phyloP scores from a whole-genome alignment of 1,140 invertebrate species.

The Maconellicoccus hirsutus region DNA sequence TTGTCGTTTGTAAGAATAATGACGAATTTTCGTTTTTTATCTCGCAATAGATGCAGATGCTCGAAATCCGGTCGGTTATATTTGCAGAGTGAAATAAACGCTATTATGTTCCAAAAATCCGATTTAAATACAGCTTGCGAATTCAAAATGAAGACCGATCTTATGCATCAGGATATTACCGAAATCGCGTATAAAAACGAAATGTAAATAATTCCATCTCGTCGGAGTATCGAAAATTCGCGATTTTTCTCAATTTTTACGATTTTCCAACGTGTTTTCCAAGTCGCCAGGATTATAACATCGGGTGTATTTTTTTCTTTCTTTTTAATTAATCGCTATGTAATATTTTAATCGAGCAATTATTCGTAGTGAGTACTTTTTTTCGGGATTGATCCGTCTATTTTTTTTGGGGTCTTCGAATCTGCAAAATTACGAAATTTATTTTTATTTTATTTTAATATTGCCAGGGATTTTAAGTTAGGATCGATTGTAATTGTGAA shows the following conservation, averaged over 20 bases:
- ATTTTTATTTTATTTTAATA: neutral
- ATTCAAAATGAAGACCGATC: constrained; percentile 7
- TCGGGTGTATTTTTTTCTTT: too few species aligned
- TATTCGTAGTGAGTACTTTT: too few species aligned
- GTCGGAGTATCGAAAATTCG: neutral
- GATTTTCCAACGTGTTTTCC: neutral
- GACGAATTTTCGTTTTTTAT: neutral
- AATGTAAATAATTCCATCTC: neutral
- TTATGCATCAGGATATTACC: constrained; percentile 5
- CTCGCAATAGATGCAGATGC: neutral
- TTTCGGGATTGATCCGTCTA: too few species aligned
- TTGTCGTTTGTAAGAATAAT: too few species aligned
- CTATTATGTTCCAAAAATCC: constrained; percentile 12
- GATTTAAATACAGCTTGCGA: constrained; percentile 13
- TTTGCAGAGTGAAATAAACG: constrained; percentile 9
- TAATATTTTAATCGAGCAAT: too few species aligned
- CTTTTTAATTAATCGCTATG: too few species aligned
- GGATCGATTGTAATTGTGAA: neutral
- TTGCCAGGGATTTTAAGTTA: neutral
- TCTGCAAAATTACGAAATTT: constrained; percentile 6
- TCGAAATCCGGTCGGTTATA: constrained; percentile 14
- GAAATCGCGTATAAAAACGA: neutral
- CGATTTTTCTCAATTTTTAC: neutral
- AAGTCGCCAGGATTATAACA: too few species aligned
- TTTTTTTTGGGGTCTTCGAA: too few species aligned